A percentile compares a stretch with the other conserved stretches of the same genome.
Conservation (phyloP, 2,797 vertebrate species). For the Pelobates cultripes region DNA sequence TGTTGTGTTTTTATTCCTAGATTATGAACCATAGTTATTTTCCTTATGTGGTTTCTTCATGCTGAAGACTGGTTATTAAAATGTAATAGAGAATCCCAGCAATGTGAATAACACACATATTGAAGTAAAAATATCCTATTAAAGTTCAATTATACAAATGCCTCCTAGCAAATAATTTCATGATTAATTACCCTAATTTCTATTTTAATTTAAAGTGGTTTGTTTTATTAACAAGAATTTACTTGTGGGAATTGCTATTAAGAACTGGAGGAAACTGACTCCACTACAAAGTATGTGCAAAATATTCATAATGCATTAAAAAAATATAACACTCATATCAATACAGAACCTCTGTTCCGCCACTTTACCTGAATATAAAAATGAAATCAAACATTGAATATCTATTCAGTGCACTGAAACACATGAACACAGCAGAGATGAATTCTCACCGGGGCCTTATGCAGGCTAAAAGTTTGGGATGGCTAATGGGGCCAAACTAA, state of each 20-base stretch:
- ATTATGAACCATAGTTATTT: neutral
- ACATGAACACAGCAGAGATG: too few relatives aligned
- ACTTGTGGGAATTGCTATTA: slow-evolving; percentile 43
- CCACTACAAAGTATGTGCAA: slow-evolving; percentile 26
- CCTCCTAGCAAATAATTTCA: slow-evolving; percentile 54
- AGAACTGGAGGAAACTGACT: slow-evolving; percentile 7
- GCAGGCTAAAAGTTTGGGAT: too few relatives aligned
- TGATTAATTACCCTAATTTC: slow-evolving; percentile 54
- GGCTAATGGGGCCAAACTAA: too few relatives aligned
- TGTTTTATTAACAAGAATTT: slow-evolving; percentile 54
- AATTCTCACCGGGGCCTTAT: too few relatives aligned
- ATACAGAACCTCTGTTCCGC: too few relatives aligned
- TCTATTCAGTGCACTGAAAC: too few relatives aligned
- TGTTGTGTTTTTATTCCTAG: neutral
- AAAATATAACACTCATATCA: neutral
- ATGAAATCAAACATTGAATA: too few relatives aligned
- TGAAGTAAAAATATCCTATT: slow-evolving; percentile 49
- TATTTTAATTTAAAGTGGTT: slow-evolving; percentile 49
- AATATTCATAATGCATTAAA: neutral
- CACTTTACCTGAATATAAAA: too few relatives aligned
- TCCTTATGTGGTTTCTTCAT: slow-evolving; percentile 8
- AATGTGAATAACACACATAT: slow-evolving; percentile 37
- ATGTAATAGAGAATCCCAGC: slow-evolving; percentile 18
- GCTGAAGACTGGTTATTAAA: slow-evolving; percentile 9
- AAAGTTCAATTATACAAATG: slow-evolving; percentile 53